A percentile compares a stretch with the other conserved stretches of the same genome.
These are phyloP conservation scores for Villa cingulata DNA, from an alignment of 2,888 invertebrate genomes.

Conservation along the genomic window DNA sequence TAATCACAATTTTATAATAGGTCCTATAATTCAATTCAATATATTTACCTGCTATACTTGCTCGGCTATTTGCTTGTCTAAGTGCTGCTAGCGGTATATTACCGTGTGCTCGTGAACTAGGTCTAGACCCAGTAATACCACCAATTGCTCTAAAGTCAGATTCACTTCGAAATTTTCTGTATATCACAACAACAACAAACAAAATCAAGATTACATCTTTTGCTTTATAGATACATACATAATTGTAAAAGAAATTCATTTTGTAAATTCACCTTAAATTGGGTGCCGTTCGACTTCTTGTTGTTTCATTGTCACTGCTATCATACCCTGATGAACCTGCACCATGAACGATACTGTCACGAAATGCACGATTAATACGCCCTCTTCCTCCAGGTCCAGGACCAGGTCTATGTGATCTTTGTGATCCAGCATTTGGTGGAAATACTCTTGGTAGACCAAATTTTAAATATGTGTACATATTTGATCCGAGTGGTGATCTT, in stretches of 20 bases:
- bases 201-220: no score
- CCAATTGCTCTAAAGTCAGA: constrained; percentile 58
- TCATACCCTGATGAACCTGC: constrained; percentile 82
- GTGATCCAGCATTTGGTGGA: constrained; percentile 67
- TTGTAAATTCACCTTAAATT: constrained; percentile 37
- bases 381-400: constrained; percentile 38
- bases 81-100: constrained; percentile 50
- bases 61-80: constrained; percentile 54
- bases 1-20: background rate
- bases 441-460: constrained; percentile 86
- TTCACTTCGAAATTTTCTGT: constrained; percentile 66
- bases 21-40: background rate
- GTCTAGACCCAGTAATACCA: constrained; percentile 30
- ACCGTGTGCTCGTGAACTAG: constrained; percentile 32
- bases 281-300: constrained; percentile 33
- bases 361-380: constrained; percentile 38
- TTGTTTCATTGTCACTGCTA: constrained; percentile 72
- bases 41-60: constrained; percentile 36
- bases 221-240: no score
- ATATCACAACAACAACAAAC: no score
- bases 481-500: constrained; percentile 73
- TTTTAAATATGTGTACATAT: constrained; percentile 88
- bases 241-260: no score
- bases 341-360: constrained; percentile 43
- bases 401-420: constrained; percentile 44